phyloP scores from a whole-genome alignment of 1,140 invertebrate genomes.

The Zophobas atratus region DNA sequence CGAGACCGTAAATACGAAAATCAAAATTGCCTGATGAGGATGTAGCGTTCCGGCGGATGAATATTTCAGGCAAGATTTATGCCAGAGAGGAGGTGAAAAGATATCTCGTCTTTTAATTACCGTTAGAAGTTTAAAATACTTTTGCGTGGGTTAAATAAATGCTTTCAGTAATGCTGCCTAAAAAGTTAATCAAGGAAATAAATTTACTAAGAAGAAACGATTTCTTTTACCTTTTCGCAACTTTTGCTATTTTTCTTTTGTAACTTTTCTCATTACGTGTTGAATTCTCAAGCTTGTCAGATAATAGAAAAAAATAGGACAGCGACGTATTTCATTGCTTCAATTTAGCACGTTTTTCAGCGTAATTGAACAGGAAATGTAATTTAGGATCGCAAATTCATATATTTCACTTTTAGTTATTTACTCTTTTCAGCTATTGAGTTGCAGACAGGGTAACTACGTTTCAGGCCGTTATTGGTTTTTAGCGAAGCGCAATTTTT shows the following conservation, averaged over 20 bases:
- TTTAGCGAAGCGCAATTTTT: constrained; percentile 35
- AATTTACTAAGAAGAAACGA: constrained; percentile 55
- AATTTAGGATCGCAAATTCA: constrained; percentile 35
- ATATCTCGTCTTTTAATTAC: constrained; percentile 25
- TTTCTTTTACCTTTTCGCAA: constrained; percentile 58
- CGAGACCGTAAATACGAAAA: background rate
- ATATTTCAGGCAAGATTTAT: background rate
- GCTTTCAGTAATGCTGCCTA: constrained; percentile 51
- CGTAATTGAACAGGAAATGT: constrained; percentile 40
- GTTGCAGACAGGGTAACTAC: constrained; percentile 5
- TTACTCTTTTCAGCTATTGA: constrained; percentile 5
- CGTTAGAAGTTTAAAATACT: constrained; percentile 30
- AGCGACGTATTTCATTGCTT: constrained; percentile 43
- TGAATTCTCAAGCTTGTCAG: constrained; percentile 46
- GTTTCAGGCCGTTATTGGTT: constrained; percentile 27
- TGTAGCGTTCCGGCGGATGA: background rate
- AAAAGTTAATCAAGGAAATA: constrained; percentile 61
- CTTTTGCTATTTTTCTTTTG: constrained; percentile 59
- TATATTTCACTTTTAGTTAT: constrained; percentile 16
- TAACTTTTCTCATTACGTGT: constrained; percentile 60
- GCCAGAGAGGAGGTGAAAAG: background rate
- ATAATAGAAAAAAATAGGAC: constrained; percentile 47
- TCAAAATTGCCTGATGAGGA: background rate
- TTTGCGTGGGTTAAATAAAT: constrained; percentile 52
- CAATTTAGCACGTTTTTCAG: constrained; percentile 39